Base-by-base conservation (phyloP, 2,797 vertebrate species). In the Cygnus olor region DNA sequence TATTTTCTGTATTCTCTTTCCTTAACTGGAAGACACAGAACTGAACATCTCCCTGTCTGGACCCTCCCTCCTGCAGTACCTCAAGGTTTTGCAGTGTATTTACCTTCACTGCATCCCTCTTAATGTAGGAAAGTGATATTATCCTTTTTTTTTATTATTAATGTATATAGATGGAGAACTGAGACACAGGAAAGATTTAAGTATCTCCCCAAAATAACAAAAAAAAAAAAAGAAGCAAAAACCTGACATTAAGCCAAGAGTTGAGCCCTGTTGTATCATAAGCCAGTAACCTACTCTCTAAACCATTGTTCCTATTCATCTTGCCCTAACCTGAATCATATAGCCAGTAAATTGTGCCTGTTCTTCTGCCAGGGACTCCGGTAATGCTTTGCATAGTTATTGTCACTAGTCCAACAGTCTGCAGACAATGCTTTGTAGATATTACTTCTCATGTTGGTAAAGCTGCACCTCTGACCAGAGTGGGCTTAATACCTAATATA, bases 401-500 rank as follows among this genome's bases (percentile, higher is more conserved):
- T 96, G 82, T 87, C 84, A 45, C 40, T 73, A 71, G 49, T 87
- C 88, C 85, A 96, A 72, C 45, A 93, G 70, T 61, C 69, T 72
- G 65, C 65, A 93, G 87, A 84, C 47, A 89, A 74, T 32, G 36
- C 24, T 85, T 80, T 53, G 45, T n/a, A 78, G 57, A 8, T 92
- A 76, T 53, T 82, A 51, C 21, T 89, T 89, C 47, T 73, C 85
- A 57, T 84, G 80, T 66, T 90, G 73, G 70, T 94, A 80, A 88
- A 85, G n/a, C 65, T 72, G 32, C 56, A 81, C n/a, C 56, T 76
- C 82, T 88, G 64, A 91, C 28, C 40, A 70, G 47, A 70, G 44
- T 30, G n/a, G 42, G 40, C 63, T 96, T 81, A 93, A 80, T 93
- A 92, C 64, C 34, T 88, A 89, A 91, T 93, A 82, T 54, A 93